Conservation (phyloP, 2,113 vertebrate genomes). For the Xenus cinereus region DNA sequence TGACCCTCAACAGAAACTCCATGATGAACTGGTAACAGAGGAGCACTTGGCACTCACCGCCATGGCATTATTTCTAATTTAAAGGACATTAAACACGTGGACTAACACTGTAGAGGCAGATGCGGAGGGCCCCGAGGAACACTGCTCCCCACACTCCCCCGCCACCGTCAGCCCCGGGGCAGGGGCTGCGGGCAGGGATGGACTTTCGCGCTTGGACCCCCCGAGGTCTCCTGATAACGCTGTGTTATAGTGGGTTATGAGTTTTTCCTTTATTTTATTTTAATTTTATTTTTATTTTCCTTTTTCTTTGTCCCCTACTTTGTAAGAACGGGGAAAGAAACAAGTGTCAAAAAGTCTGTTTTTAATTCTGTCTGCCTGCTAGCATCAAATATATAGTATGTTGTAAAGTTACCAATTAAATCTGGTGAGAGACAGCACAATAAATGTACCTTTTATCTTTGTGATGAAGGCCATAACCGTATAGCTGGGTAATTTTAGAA, state of each 20-base stretch:
- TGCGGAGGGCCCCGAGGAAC: conserved; percentile 67
- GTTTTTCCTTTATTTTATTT: conserved; percentile 53
- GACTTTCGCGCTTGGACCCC: conserved; percentile 70
- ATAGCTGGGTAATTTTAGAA: conserved; percentile 75
- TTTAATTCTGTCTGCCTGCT: conserved; percentile 83
- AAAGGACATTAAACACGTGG: conserved; percentile 76
- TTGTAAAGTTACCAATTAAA: conserved; percentile 78
- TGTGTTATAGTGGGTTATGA: conserved; percentile 80
- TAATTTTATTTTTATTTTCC: conserved; percentile 7
- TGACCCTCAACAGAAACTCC: conserved; percentile 99
- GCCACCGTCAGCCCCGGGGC: conserved; percentile 60
- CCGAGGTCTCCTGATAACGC: conserved; percentile 73
- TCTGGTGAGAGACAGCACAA: conserved; percentile 83
- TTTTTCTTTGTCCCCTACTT: conserved; percentile 74
- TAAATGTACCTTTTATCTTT: conserved; percentile 82
- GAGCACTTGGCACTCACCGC: conserved; percentile 75
- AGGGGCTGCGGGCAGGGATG: conserved; percentile 67
- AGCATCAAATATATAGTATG: conserved; percentile 76
- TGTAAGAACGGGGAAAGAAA: conserved; percentile 75
- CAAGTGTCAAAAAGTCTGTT: conserved; percentile 71
- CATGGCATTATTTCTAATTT: conserved; percentile 80
- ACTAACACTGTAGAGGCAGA: conserved; percentile 79
- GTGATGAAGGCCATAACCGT: conserved; percentile 77
- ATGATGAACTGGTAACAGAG: conserved; percentile 99
- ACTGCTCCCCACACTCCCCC: conserved; percentile 48